Base-by-base conservation (phyloP, 1,140 invertebrate species). In the Matsumurasca onukii region DNA sequence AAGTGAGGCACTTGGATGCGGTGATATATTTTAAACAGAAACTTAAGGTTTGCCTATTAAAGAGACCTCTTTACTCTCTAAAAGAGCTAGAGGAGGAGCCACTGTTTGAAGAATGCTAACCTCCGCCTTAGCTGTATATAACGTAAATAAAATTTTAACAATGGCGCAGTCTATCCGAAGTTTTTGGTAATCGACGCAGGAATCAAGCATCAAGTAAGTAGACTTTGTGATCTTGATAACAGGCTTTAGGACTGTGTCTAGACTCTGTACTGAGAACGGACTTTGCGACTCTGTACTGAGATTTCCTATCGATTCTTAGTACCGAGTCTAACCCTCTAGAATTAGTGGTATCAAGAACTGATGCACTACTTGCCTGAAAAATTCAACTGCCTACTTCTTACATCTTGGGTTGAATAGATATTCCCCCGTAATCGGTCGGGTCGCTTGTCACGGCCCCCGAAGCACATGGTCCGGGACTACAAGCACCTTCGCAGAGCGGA, bases 391-490 rank as follows among this genome's bases (percentile, higher is more conserved):
- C 24, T 66, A 22, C n/a, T 71, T 73, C 55, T 71, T 68, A 57
- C 64, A 63, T 70, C n/a, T 70, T n/a, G 20, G 27, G 29, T 24
- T 27, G n/a, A 24, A 29, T n/a, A 49, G 29, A 13, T 30, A 3
- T 63, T 68, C 9, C 55, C 67, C 12, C 57, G 67, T 30, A 68
- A 57, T 0, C n/a, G 61, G n/a, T 71, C 67, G 15, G 88, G 88
- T 0, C 77, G 88, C 48, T 77, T 89, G 17, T 88, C 86, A 0
- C 82, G 87, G 69, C 87, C 87, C 1, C 88, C 88, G 0, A 81
- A 84, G 31, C 86, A 89, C 71, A 88, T 88, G 84, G 82, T 88
- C 1, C 84, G 85, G 68, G 87, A 89, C 75, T 89, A 88, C 71
- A 88, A 88, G 74, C 84, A 86, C 57, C 80, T 89, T 62, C 84